phyloP scores from a whole-genome alignment of 1,140 invertebrate species.

The Rhizoglyphus robini region DNA sequence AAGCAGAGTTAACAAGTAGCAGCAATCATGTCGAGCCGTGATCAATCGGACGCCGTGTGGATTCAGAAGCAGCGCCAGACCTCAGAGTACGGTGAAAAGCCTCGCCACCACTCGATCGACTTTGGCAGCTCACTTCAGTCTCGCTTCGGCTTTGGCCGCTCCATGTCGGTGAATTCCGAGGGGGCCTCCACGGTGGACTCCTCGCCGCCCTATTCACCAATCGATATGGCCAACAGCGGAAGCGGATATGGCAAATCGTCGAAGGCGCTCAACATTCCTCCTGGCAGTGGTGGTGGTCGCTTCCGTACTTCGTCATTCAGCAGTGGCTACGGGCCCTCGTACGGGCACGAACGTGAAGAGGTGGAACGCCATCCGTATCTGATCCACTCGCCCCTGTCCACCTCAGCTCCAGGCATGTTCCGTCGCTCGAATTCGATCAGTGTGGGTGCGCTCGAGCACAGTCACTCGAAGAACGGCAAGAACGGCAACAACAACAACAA shows the following conservation, averaged over 20 bases:
- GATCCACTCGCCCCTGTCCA: not conserved
- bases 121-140: not conserved
- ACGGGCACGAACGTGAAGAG: not conserved
- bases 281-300: not conserved
- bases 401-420: not conserved
- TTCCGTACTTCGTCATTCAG: not conserved
- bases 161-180: constrained; percentile 2
- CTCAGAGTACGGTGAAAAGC: not conserved
- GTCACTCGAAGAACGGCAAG: not conserved
- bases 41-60: not conserved
- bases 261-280: not conserved
- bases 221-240: not conserved
- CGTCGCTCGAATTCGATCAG: constrained; percentile 2
- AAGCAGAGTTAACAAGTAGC: no score
- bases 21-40: no score
- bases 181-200: not conserved
- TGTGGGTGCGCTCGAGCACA: not conserved
- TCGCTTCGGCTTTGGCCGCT: not conserved
- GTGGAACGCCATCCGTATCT: not conserved
- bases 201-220: constrained; percentile 1
- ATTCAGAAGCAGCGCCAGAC: not conserved
- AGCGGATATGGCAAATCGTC: not conserved
- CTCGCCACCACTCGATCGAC: not conserved
- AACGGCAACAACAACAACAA: not conserved
- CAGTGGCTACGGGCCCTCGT: not conserved